A percentile compares a stretch with the other conserved stretches of the same genome.
Conservation (phyloP, 2,113 vertebrate species). For the Tursiops truncatus region DNA sequence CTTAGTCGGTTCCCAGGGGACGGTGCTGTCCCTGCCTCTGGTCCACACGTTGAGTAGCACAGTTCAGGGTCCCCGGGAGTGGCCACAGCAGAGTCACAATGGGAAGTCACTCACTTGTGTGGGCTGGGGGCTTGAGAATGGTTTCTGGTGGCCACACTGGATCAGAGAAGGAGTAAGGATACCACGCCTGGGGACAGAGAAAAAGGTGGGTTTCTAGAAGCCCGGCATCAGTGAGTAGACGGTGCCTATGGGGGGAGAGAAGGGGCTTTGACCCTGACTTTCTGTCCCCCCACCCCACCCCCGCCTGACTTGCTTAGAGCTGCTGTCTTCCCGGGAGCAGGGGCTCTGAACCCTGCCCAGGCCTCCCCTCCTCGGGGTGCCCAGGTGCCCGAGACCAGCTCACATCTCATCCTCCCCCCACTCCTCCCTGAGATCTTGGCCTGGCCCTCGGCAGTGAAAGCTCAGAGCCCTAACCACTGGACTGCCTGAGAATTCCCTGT, state of each 20-base stretch:
- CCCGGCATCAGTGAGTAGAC: not conserved
- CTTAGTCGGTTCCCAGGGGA: not conserved
- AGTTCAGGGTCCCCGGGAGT: not conserved
- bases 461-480: not conserved
- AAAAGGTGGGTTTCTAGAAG: not conserved
- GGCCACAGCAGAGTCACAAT: not conserved
- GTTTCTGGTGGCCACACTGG: not conserved
- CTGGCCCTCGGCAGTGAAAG: not conserved
- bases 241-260: not conserved
- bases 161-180: not conserved
- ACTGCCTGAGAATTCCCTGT: not conserved
- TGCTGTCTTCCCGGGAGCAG: not conserved
- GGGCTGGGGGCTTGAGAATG: not conserved
- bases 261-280: not conserved
- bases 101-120: not conserved
- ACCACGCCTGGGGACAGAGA: not conserved
- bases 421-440: not conserved
- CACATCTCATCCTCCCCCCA: not conserved
- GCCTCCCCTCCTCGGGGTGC: not conserved
- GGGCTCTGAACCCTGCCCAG: not conserved
- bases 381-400: not conserved
- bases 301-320: fast-evolving
- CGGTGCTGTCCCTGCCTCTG: not conserved
- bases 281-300: too few relatives aligned
- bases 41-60: not conserved